Evolutionary conservation across 2,113 vertebrate genomes (phyloP).

Genomic region (Leucopsar rothschildi): DNA sequence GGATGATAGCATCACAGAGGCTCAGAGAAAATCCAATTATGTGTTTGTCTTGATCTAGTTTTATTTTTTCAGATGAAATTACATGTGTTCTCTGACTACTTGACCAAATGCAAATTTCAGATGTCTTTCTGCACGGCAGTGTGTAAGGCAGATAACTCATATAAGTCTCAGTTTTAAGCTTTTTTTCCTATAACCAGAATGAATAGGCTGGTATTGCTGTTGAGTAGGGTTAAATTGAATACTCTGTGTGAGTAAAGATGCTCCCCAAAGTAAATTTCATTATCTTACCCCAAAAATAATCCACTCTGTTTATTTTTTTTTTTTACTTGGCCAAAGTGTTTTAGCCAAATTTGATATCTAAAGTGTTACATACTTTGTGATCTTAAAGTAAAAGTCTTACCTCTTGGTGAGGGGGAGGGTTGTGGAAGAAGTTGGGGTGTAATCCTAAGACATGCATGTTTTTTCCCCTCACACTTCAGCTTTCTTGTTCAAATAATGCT

Average conservation of each 20-base stretch:
- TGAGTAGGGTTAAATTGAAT: neutral
- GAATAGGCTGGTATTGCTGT: neutral
- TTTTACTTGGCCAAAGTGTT: neutral
- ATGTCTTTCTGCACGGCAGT: accelerated
- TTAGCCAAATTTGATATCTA: neutral
- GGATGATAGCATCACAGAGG: neutral
- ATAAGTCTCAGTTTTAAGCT: neutral
- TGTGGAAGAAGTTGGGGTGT: neutral
- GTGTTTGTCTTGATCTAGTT: neutral
- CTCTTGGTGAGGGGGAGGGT: accelerated
- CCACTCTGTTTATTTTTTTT: neutral
- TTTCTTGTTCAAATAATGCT: neutral
- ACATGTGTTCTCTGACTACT: neutral
- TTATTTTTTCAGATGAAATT: neutral
- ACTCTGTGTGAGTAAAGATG: neutral
- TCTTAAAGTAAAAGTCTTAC: neutral
- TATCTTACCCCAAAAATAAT: neutral
- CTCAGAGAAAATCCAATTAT: neutral
- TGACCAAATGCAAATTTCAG: neutral
- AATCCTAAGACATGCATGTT: neutral
- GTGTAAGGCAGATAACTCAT: neutral
- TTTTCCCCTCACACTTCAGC: neutral
- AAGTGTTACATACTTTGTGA: neutral
- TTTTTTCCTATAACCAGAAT: neutral
- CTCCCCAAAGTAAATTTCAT: neutral